phyloP scores from a whole-genome alignment of 2,797 vertebrate species.

The Clarias pachynema region DNA sequence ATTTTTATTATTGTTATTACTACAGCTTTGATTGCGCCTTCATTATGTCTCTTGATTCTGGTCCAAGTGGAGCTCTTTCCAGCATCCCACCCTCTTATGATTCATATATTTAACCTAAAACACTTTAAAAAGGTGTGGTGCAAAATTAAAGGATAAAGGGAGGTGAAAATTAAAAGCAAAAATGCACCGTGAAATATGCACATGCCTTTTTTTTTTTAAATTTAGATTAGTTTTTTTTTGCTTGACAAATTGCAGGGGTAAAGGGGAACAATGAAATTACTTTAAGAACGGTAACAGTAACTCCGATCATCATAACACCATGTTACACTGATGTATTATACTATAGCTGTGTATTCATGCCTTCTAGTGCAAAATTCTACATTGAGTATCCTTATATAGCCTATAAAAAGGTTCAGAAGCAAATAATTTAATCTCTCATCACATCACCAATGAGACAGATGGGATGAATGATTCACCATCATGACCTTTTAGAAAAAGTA shows the following conservation, averaged over 20 bases:
- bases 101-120: neutral
- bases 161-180: neutral
- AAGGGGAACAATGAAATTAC: neutral
- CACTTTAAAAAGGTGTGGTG: conserved; percentile 17
- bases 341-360: neutral
- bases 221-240: too few relatives aligned
- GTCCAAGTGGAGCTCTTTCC: conserved; percentile 6
- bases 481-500: neutral
- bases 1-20: neutral
- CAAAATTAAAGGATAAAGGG: conserved; percentile 2
- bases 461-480: neutral
- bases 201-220: neutral
- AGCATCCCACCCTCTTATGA: neutral
- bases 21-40: neutral
- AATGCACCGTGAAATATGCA: neutral
- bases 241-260: neutral
- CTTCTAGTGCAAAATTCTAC: neutral
- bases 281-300: neutral
- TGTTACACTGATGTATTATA: neutral
- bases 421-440: neutral
- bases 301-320: neutral
- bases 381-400: neutral
- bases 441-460: neutral
- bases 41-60: conserved; percentile 18
- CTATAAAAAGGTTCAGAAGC: neutral